A percentile compares a stretch with the other conserved stretches of the same genome.
These are phyloP conservation scores for Neopipo cinnamomea DNA, from an alignment of 2,113 vertebrate genomes.

Conservation along the genomic window DNA sequence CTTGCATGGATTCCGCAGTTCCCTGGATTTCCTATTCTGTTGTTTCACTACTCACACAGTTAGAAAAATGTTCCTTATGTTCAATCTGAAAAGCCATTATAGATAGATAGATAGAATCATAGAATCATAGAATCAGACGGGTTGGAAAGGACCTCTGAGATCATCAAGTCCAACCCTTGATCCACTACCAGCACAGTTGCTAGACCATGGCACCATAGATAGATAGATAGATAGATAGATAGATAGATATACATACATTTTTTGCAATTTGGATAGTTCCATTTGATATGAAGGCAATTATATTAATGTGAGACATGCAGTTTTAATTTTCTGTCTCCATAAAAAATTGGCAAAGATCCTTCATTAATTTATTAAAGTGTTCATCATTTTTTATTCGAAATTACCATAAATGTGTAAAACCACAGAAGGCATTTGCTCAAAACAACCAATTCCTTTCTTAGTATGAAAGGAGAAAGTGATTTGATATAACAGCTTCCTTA, in stretches of 20 bases:
- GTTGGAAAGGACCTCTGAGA: too few relatives aligned
- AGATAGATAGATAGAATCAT: too few relatives aligned
- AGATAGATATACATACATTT: too few relatives aligned
- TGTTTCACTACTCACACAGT: neutral
- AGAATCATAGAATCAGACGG: too few relatives aligned
- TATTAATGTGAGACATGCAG: neutral
- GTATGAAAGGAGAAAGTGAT: neutral
- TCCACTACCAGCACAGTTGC: too few relatives aligned
- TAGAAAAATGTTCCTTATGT: neutral
- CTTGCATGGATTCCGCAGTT: neutral
- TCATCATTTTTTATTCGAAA: neutral
- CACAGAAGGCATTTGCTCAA: neutral
- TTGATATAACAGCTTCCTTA: neutral
- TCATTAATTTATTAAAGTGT: neutral
- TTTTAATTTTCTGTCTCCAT: neutral
- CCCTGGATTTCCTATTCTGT: neutral
- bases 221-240: too few relatives aligned
- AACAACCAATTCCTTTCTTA: neutral
- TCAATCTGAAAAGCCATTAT: neutral
- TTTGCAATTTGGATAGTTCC: neutral
- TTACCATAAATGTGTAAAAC: neutral
- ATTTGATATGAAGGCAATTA: neutral
- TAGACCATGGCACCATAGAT: too few relatives aligned
- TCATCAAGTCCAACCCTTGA: too few relatives aligned
- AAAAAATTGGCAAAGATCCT: neutral